Conservation (phyloP, 2,797 vertebrate species). For the Gobio occitaniae region DNA sequence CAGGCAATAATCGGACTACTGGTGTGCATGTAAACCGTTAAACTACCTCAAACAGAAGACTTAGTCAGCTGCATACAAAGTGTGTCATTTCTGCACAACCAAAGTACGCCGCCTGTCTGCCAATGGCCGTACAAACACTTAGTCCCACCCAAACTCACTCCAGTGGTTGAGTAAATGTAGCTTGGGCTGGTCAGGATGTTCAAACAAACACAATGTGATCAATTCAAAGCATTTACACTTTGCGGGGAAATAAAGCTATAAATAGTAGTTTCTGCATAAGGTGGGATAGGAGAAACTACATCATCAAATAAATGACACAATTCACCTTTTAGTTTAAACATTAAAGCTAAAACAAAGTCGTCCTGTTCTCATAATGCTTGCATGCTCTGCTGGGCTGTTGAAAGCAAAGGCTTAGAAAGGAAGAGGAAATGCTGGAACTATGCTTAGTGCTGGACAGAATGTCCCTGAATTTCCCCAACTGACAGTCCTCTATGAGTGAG, state of each 20-base stretch:
- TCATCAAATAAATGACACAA: neutral
- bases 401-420: slow-evolving; percentile 13
- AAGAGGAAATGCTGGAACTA: slow-evolving; percentile 22
- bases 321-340: neutral
- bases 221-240: neutral
- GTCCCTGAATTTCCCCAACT: slow-evolving; percentile 18
- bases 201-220: slow-evolving; percentile 16
- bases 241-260: neutral
- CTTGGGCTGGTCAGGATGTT: neutral
- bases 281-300: neutral
- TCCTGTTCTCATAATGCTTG: neutral
- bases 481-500: neutral
- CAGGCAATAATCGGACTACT: neutral
- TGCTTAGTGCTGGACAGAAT: neutral
- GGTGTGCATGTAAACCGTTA: neutral
- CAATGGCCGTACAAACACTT: neutral
- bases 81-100: neutral
- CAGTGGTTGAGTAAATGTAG: neutral
- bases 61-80: neutral
- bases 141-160: neutral
- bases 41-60: neutral
- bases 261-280: neutral
- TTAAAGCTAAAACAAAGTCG: neutral
- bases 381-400: neutral
- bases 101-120: neutral